Base-by-base conservation (phyloP, 2,113 vertebrate species). In the Chlamydotis undulata region DNA sequence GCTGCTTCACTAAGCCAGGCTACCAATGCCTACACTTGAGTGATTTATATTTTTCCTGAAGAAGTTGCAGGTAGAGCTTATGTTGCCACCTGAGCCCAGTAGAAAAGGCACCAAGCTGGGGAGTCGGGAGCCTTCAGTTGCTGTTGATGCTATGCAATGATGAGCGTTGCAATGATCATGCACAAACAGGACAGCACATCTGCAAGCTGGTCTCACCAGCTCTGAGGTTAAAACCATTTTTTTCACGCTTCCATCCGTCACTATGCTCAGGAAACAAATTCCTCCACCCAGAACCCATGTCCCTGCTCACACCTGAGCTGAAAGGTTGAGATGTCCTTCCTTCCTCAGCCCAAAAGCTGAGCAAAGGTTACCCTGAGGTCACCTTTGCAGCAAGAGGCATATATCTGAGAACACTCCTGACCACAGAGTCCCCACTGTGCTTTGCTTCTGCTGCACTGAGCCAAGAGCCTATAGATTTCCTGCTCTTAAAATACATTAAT, bases 381-480 rank as follows among this genome's bases (percentile, higher is more conserved):
- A 92, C 73, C 88, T 79, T 83, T 87, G 39, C 67, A 89, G 63
- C 43, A 57, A 70, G 65, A 93, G 37, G 39, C 35, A 19, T 80
- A 86, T 94, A 96, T 97, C 80, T 96, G 79, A 96, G 80, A 80
- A 89, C 43, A 55, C 57, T 92, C 70, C 70, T 79, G 80, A 87
- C 83, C 89, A 67, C 95, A 92, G 43, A 81, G 55, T 67, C 57
- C 85, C 59, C 82, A 71, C 60, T 2, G 1, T 53, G 73, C 90
- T 86, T 87, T 89, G 61, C 74, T 87, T 91, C 56, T 89, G 39
- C 81, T 83, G 74, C 22, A 6, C 29, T 4, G 39, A 93, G 86
- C 95, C 92, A 95, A 93, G 55, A 91, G 23, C 57, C 65, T 80
- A 96, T 95, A 94, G 95, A 93, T 94, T 96, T 96, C 87, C 83